Evolutionary conservation across 2,113 vertebrate genomes (phyloP), one percentile per base, ranked within the genome.

Genomic region (Bolborhynchus lineola): DNA sequence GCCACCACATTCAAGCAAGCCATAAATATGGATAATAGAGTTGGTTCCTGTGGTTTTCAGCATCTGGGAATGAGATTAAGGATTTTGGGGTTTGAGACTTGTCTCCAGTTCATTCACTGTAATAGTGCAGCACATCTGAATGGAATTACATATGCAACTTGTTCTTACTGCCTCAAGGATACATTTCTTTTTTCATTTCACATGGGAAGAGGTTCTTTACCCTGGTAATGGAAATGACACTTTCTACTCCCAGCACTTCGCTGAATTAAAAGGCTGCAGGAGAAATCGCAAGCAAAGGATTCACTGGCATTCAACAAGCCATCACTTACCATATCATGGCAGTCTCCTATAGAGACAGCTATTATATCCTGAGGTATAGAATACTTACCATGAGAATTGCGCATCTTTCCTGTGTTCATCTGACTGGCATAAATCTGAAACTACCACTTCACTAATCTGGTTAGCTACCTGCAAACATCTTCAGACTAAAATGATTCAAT

Each of bases 111-210:
- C 92, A 70, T 75, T 93, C 79, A 59, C 63, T 29, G 17, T 76
- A 42, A 85, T 92, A 90, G 65, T 69, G 65, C 24, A 76, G 59
- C 39, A 92, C 93, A 96, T 88, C 82, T 96, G 90, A 93, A 90
- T 37, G 26, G 72, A 93, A 92, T 89, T 90, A 68, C 42, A 47
- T 8, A 4, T 84, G 93, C 59, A 90, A 94, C 59, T 90, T 55
- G 82, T 95, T 93, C 92, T 90, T 49, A 35, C 28, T 50, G 85
- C 72, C 92, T 69, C 71, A 75, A 82, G 68, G 53, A 90, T 44
- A 24, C 28, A 26, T 62, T 82, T 89, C 20, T 84, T 91, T 92
- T 80, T 93, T 63, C 50, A 82, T 79, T 94, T 80, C 81, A 63
- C 31, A 82, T 6, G 10, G n/a, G 70, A 59, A 94, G 67, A 95